Base-by-base conservation (phyloP, 2,797 vertebrate species). In the Characodon lateralis region DNA sequence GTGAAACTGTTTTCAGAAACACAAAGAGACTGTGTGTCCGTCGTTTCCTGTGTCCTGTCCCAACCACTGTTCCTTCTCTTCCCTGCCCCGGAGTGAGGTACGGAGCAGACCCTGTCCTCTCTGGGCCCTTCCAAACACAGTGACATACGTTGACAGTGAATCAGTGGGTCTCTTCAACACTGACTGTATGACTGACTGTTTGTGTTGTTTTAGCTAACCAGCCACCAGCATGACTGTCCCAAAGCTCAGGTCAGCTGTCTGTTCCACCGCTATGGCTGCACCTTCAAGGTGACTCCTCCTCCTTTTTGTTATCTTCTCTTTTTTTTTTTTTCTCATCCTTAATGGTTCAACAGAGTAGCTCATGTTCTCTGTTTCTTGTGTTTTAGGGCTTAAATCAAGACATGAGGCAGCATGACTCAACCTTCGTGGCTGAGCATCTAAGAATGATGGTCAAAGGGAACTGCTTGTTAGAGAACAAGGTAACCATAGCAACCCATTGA, bases 191-290 rank as follows among this genome's bases (percentile, higher is more conserved):
- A n/a, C n/a, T n/a, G 63, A 66, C 0, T 18, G 8, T 28, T 6
- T 61, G 6, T 46, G 22, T 39, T 77, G 90, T 96, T 90, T 26
- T 95, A 99, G 98, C 95, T 99, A 91, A 96, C 96, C 91, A 96
- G 90, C 94, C 98, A 99, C 95, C 97, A 98, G 91, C 97, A 97
- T 73, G 97, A 99, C 92, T 99, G 98, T 96, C 97, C 98, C 91
- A 99, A 98, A 96, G 97, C 98, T 91, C 98, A 98, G 94, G 96
- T 97, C 92, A 97, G 94, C 94, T 99, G 98, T 91, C 96, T 96
- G 91, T 99, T 98, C 94, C 96, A 96, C 87, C 96, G 97, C 92
- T 97, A 97, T 80, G 98, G 98, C 94, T 99, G 98, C 95, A 94
- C 93, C 91, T 98, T 97, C 93, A 98, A 99, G 97, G 98, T 95